Evolutionary conservation across 1,140 invertebrate genomes (phyloP), one percentile per base, ranked within the genome.

Genomic region (Pseudachorutes palmiensis): DNA sequence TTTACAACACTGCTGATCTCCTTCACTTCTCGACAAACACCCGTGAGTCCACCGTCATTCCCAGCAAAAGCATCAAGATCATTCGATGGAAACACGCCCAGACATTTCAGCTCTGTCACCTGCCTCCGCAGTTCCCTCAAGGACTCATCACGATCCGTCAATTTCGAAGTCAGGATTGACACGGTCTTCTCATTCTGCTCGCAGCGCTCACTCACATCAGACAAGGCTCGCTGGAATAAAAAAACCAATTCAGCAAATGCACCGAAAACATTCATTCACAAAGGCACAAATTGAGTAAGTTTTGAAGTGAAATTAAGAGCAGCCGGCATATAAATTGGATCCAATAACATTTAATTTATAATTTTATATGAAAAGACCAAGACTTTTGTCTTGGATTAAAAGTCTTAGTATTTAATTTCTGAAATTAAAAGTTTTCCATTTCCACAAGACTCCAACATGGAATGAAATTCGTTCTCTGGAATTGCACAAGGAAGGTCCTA

Each of bases 41-140:
- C 72, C 28, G 28, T 62, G 22, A 73, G 68, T 26, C 72, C 72
- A 30, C 72, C 72, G 62, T 71, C 70, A 48, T 71, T 71, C 59
- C 66, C 60, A 29, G 70, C 64, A 69, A 71, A 71, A 14, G 62
- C 66, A 51, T 71, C 70, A 22, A 71, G 57, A 29, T 71, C 70
- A 67, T 71, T 66, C n/a, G 51, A 55, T 9, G 31, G 2, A 28
- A 31, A 5, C 2, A 24, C 45, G 32, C 3, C 51, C 14, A 2
- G 33, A 2, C 9, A 16, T 58, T 32, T 22, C 9, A 30, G 1
- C n/a, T 14, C 65, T 9, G 31, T 2, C 0, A 71, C 22, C 57
- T 73, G 22, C 45, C 62, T 66, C 57, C 64, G 48, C n/a, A 73
- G 31, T 24, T 67, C 62, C n/a, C 67, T 67, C 9, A 71, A 32